Evolutionary conservation across 2,797 vertebrate species (phyloP).

Genomic region (Delichon dasypus): DNA sequence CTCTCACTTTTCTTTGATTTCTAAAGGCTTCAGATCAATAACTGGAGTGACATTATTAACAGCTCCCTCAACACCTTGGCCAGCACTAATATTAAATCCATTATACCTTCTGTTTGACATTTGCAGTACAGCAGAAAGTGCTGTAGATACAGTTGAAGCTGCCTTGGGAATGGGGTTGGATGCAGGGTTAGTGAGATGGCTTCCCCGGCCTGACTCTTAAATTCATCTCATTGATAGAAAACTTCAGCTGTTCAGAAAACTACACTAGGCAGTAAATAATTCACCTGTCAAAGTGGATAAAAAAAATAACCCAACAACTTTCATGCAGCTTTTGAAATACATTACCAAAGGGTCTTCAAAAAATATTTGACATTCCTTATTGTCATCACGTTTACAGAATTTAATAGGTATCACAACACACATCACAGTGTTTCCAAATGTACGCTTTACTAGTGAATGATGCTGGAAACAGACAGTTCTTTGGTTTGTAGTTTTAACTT

Average conservation of each 20-base stretch:
- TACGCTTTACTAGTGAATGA: slow-evolving; percentile 23
- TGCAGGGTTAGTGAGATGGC: slow-evolving; percentile 71
- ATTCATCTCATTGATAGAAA: slow-evolving; percentile 74
- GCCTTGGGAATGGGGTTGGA: slow-evolving; percentile 73
- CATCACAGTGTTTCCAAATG: slow-evolving; percentile 43
- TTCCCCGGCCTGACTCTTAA: slow-evolving; percentile 72
- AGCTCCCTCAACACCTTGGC: slow-evolving; percentile 81
- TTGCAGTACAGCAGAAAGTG: slow-evolving; percentile 77
- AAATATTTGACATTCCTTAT: slow-evolving; percentile 53
- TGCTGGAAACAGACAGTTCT: background rate
- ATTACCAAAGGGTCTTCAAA: slow-evolving; percentile 53
- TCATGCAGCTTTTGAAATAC: slow-evolving; percentile 47
- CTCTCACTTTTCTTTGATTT: slow-evolving; percentile 80
- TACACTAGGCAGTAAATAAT: slow-evolving; percentile 62
- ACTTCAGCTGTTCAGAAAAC: slow-evolving; percentile 58
- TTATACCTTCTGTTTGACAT: slow-evolving; percentile 80
- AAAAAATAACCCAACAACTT: background rate
- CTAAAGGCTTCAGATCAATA: slow-evolving; percentile 81
- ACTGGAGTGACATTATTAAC: slow-evolving; percentile 84
- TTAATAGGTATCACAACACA: slow-evolving; percentile 50
- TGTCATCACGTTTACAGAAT: slow-evolving; percentile 50
- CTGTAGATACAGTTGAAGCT: slow-evolving; percentile 78
- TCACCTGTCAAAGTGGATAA: slow-evolving; percentile 22
- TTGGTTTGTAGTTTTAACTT: slow-evolving; percentile 12
- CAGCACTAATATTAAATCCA: slow-evolving; percentile 82